Conservation (phyloP, 1,140 invertebrate species). For the Araneus ventricosus region DNA sequence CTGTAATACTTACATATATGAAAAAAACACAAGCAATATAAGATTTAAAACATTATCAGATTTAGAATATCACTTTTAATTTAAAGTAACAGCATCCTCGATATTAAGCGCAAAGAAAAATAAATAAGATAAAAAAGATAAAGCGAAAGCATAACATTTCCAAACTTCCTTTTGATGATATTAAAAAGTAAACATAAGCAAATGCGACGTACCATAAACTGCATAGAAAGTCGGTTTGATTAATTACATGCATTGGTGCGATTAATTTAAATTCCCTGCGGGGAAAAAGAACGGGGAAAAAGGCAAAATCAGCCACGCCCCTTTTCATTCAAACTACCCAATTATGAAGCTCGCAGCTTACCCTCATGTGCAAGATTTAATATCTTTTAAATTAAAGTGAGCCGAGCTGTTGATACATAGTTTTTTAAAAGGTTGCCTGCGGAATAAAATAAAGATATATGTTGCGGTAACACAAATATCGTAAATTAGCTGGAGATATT, state of each 20-base stretch:
- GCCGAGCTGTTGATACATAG: neutral
- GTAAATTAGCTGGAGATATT: constrained; percentile 34
- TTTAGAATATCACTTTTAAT: constrained; percentile 21
- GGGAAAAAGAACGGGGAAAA: neutral
- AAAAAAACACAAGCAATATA: neutral
- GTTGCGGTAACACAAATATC: constrained; percentile 2
- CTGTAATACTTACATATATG: neutral
- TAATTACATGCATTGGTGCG: constrained; percentile 39
- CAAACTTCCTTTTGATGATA: neutral
- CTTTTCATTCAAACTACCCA: constrained; percentile 27
- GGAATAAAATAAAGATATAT: constrained; percentile 13
- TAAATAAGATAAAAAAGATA: neutral
- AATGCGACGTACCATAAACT: neutral
- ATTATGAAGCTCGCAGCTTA: constrained; percentile 20
- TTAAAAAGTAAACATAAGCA: neutral
- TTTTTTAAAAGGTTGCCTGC: constrained; percentile 2
- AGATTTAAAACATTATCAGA: constrained; percentile 34
- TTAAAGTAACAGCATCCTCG: constrained; percentile 4
- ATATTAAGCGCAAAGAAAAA: neutral
- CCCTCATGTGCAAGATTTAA: neutral
- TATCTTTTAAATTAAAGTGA: constrained; percentile 42
- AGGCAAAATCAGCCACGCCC: neutral
- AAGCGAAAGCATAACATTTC: neutral
- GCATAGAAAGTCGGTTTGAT: constrained; percentile 9
- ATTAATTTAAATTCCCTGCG: constrained; percentile 54